A percentile compares a stretch with the other conserved stretches of the same genome.
phyloP scores from a whole-genome alignment of 2,888 invertebrate species.

The Charanyca ferruginea region DNA sequence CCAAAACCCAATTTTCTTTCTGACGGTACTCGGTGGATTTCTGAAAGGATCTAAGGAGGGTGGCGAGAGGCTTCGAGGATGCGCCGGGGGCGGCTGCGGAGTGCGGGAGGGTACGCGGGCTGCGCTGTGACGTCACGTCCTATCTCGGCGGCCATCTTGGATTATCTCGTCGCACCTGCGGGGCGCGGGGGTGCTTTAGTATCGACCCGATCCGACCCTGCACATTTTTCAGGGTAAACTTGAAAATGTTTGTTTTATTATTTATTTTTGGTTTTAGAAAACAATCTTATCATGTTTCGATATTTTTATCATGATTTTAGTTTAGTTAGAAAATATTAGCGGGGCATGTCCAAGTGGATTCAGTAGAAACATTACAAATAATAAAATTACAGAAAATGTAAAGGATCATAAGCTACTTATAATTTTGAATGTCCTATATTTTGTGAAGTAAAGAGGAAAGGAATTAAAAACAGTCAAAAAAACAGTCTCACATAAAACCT shows the following conservation, averaged over 20 bases:
- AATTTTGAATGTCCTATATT: not conserved
- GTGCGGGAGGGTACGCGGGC: conserved; percentile 76
- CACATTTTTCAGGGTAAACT: conserved; percentile 86
- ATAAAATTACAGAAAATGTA: not conserved
- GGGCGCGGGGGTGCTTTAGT: conserved; percentile 80
- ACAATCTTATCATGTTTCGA: conserved; percentile 18
- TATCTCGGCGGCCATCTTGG: conserved; percentile 92
- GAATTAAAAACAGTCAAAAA: not conserved
- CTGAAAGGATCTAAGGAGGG: conserved; percentile 91
- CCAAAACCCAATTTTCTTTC: conserved; percentile 62
- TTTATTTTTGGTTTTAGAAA: conserved; percentile 35
- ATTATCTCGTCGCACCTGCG: conserved; percentile 91
- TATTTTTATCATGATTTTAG: conserved; percentile 14
- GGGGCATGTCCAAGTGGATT: not conserved
- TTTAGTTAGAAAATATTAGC: not conserved
- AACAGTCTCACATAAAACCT: not conserved
- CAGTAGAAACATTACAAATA: not conserved
- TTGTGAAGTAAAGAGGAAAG: not conserved
- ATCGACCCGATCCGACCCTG: conserved; percentile 87
- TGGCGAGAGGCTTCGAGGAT: conserved; percentile 89
- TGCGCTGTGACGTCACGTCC: conserved; percentile 91
- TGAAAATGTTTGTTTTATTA: conserved; percentile 66
- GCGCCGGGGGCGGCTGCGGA: conserved; percentile 78
- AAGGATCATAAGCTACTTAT: not conserved
- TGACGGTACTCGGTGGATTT: conserved; percentile 82